Evolutionary conservation across 37 sponge, comb jelly and placozoan species (phyloP), one percentile per base, ranked within the genome.

Genomic region (Tethya wilhelma): DNA sequence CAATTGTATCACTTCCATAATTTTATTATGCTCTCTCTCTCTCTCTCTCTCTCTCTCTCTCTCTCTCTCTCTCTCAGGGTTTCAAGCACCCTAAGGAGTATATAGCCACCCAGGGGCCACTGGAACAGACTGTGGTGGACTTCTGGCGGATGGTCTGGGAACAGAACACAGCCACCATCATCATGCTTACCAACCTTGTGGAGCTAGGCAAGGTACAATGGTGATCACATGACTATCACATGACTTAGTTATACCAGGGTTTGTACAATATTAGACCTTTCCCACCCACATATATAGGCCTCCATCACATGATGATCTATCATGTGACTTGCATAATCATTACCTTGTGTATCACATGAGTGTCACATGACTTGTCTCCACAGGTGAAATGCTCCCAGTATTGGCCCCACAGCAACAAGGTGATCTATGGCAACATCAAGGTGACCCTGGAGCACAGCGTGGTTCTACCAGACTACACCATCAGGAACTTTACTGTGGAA

Each of bases 121-220:
- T 91, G 40, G 88, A 87, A 33, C 85, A 87, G 68, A 94, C 95
- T 38, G 69, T 82, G 40, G 81, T 31, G 6, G 92, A 94, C 78
- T 97, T 97, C 78, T 97, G 97, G 97, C n/a, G 93, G 28, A 97
- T 97, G 97, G 85, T 97, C 34, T 97, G 95, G 95, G 97, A 97
- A 55, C 82, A 89, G 55, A 63, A 91, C 28, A 30, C 66, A 9
- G 67, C 79, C 63, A 89, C 87, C 42, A 94, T 97, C 42, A 87
- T 91, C 75, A 97, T 97, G 97, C 57, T 97, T 66, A 97, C 96
- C 59, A 90, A 93, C 71, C 38, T 93, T 31, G 79, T 86, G 53
- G 94, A 93, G 69, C 39, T 60, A 45, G 94, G 91, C 40, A 77
- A 89, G 76, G 88, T 80, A 0, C 69, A 77, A 29, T 3, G 31